Evolutionary conservation across 2,797 vertebrate species (phyloP), one percentile per base, ranked within the genome.

Genomic region (Lycodopsis pacificus): DNA sequence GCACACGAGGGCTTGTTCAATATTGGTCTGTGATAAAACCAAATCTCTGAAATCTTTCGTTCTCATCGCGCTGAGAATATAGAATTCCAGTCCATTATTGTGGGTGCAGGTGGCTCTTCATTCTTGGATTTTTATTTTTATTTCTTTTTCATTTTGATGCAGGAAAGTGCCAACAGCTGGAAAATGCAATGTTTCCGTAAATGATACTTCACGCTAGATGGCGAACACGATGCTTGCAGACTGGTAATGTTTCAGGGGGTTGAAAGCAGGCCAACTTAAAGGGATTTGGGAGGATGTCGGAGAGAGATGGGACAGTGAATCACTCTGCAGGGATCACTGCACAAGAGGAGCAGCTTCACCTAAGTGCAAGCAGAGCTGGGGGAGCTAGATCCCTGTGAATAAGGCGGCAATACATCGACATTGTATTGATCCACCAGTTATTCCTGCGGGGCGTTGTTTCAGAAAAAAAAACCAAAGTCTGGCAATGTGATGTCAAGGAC

Each of bases 111-210:
- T 87, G 77, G 69, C 79, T 77, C 81, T 81, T 80, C 71, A 87
- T 73, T 83, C 79, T 77, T 73, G 74, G 70, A 85, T 74, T 58
- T 83, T 88, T 84, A 11, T n/a, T 12, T 49, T 53, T 25, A 25
- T 25, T 82, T 66, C 11, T 19, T 19, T 61, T n/a, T 81, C 67
- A 79, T 86, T 88, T 84, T 73, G 22, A 64, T 68, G 71, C 67
- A 81, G 56, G 58, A 77, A 84, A 86, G 68, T 27, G 36, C 56
- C 80, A 88, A 82, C 89, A 88, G 91, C 83, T 91, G 90, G 85
- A 86, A 89, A 91, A 88, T 88, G 86, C 86, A 80, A 91, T 84
- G 85, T 87, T 82, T 87, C 78, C 54, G 38, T 88, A 91, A 94
- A 93, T 91, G 84, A 91, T 82, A 81, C 79, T 88, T 83, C 19